Evolutionary conservation across 2,888 invertebrate species (phyloP), one percentile per base, ranked within the genome.

Genomic region (Drosophila helvetica): DNA sequence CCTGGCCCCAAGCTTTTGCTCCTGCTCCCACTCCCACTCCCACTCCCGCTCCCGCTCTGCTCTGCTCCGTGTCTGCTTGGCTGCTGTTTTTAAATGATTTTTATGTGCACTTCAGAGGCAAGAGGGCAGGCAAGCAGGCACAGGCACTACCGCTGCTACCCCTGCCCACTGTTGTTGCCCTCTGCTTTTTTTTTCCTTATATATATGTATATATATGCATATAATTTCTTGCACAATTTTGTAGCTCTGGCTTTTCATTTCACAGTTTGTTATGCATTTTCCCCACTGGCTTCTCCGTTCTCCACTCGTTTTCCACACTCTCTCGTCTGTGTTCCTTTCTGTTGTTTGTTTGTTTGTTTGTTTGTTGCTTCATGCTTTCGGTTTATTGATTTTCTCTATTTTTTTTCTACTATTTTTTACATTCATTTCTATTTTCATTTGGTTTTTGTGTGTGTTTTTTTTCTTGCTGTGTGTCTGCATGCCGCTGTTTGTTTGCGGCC

Each of bases 11-110:
- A 38, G 38, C 38, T 33, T 15, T 5, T 38, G 15, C 38, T 38
- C 15, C 38, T 33, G 51, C 51, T 52, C 17, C n/a, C n/a, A n/a
- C n/a, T n/a, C n/a, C n/a, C n/a, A n/a, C n/a, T n/a, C n/a, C n/a
- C n/a, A n/a, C n/a, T n/a, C n/a, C n/a, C n/a, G n/a, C n/a, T 38
- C 15, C 15, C n/a, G n/a, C 38, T 38, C 15, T 33, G 51, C 51
- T 51, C 17, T 17, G n/a, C 45, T 59, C 52, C 66, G 65, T 38
- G 38, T 48, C 75, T 72, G 72, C 68, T 74, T 30, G 43, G 79
- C 54, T 83, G 81, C 68, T 75, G 86, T 75, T 87, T 83, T 84
- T 88, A 86, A 84, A 88, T 84, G 86, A 88, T 88, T 84, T 88
- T 83, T 80, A 84, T 84, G 84, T 86, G 88, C 84, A 86, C 80